Percentiles rank a stretch among this genome's conserved stretches.
Evolutionary conservation across 2,797 vertebrate genomes (phyloP).

Genomic region (Psittacula derbiana): DNA sequence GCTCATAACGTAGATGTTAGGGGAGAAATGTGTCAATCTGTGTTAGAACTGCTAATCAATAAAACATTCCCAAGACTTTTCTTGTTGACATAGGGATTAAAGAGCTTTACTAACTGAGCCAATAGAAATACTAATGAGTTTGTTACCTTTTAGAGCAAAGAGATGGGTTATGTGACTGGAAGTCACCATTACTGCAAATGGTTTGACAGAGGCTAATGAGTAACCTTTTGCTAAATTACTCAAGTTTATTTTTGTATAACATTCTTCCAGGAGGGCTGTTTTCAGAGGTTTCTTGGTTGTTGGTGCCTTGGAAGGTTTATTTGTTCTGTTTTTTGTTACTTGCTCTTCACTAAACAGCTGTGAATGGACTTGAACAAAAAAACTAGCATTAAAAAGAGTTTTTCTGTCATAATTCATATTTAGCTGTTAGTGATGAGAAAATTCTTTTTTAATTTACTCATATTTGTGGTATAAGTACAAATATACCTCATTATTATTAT

Average conservation of each 20-base stretch:
- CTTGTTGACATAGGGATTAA: background rate
- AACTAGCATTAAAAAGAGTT: accelerated
- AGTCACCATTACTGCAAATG: background rate
- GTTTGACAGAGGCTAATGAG: background rate
- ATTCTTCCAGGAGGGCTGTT: background rate
- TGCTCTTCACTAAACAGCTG: background rate
- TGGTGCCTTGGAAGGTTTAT: background rate
- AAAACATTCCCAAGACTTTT: background rate
- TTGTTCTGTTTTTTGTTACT: background rate
- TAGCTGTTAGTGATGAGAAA: background rate
- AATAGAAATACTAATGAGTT: constrained; percentile 41
- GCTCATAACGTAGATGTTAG: background rate
- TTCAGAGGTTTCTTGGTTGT: accelerated
- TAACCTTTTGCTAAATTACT: background rate
- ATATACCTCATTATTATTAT: background rate
- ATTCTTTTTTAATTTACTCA: background rate
- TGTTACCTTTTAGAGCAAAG: background rate
- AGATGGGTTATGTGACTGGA: background rate
- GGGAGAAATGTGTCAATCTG: background rate
- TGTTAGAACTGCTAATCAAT: background rate
- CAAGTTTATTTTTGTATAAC: background rate
- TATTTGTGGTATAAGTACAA: background rate
- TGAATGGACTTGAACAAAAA: background rate
- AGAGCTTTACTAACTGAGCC: constrained; percentile 17
- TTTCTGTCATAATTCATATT: background rate